Conservation (phyloP, 2,797 vertebrate species). For the Siniperca obscura region DNA sequence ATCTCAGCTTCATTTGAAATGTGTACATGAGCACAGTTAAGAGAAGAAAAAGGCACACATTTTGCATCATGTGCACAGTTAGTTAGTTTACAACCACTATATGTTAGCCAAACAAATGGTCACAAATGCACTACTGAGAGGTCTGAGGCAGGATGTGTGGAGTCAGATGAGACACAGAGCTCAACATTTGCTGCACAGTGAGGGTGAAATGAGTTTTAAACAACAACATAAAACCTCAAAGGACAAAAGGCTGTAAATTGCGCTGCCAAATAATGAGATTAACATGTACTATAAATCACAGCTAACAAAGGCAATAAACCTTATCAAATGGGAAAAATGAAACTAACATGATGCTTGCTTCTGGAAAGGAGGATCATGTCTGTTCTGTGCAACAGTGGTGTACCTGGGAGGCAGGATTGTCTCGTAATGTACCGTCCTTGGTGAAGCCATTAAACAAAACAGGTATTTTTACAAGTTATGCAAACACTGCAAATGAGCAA, state of each 20-base stretch:
- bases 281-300: constrained; percentile 4
- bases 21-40: background rate
- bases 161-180: constrained; percentile 2
- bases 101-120: background rate
- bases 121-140: constrained; percentile 6
- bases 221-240: constrained; percentile 1
- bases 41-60: background rate
- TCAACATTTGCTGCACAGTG: background rate
- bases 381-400: constrained; percentile 20
- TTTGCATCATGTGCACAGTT: background rate
- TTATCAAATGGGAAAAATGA: background rate
- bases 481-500: constrained; percentile 43
- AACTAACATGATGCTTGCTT: constrained; percentile 35
- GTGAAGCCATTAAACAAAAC: constrained; percentile 64
- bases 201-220: constrained; percentile 9
- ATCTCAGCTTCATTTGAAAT: background rate
- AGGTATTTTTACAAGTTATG: constrained; percentile 60
- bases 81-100: background rate
- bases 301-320: background rate
- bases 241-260: constrained; percentile 27
- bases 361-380: constrained; percentile 31
- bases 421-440: constrained; percentile 57
- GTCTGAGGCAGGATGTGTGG: constrained; percentile 10
- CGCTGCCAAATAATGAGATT: constrained; percentile 13
- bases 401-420: constrained; percentile 51